A percentile compares a stretch with the other conserved stretches of the same genome.
phyloP scores from a whole-genome alignment of 1,140 invertebrate genomes.

The Caenorhabditis brenneri region DNA sequence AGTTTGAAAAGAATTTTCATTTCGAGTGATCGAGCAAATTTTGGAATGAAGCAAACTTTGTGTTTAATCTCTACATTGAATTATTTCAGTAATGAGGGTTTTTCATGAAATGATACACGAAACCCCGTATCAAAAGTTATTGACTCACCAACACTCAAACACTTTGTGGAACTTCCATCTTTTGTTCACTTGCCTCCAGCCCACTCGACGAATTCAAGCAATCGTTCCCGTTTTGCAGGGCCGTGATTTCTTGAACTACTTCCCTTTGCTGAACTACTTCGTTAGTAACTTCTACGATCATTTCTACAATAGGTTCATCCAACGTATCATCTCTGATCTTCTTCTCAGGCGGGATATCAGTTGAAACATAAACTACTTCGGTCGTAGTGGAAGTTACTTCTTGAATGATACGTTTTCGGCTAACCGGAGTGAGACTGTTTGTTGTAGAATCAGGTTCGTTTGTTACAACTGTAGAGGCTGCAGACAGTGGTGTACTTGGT shows the following conservation, averaged over 20 bases:
- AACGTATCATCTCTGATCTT: background rate
- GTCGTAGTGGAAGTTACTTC: background rate
- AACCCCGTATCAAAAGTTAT: no score
- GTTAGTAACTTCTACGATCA: background rate
- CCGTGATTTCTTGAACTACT: background rate
- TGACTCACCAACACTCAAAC: background rate
- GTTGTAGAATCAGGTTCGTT: background rate
- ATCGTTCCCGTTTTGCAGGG: background rate
- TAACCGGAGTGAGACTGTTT: background rate
- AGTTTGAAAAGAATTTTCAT: no score
- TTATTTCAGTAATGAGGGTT: no score
- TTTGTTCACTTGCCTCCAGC: background rate
- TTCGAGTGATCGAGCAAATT: no score
- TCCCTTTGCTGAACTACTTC: background rate
- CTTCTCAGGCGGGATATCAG: background rate
- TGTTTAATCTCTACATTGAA: no score
- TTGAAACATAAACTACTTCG: background rate
- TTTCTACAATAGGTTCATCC: background rate
- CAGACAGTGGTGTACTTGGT: background rate
- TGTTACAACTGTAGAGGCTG: background rate
- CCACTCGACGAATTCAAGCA: background rate
- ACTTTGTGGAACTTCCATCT: slow-evolving; percentile 15
- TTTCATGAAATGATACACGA: no score
- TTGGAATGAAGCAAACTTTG: no score
- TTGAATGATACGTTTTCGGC: background rate